These are phyloP conservation scores for Acrobasis repandana DNA, from an alignment of 2,888 invertebrate genomes.

Conservation along the genomic window DNA sequence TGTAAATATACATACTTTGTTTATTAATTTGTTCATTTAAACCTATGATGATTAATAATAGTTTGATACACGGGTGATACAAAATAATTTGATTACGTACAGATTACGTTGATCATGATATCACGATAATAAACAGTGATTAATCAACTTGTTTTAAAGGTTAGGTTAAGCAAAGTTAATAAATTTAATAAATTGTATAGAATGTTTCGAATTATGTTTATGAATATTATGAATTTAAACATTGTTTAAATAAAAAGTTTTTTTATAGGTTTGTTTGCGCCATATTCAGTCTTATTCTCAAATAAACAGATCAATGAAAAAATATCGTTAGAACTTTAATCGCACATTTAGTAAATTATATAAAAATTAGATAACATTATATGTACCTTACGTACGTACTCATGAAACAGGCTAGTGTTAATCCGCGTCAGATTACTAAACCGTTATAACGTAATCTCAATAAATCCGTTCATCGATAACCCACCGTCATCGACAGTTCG, in stretches of 20 bases:
- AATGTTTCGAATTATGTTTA: background rate
- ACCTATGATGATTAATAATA: too few species aligned
- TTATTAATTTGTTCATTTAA: too few species aligned
- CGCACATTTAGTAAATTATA: too few species aligned
- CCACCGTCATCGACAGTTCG: conserved; percentile 60
- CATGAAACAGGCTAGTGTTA: too few species aligned
- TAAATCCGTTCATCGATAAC: conserved; percentile 54
- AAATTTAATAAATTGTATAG: background rate
- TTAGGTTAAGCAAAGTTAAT: background rate
- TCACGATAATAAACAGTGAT: background rate
- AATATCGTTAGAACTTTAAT: too few species aligned
- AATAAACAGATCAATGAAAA: too few species aligned
- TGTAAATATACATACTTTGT: too few species aligned
- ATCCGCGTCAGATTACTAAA: too few species aligned
- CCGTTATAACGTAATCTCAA: background rate
- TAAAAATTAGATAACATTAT: too few species aligned
- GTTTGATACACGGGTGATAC: background rate
- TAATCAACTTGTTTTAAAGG: background rate
- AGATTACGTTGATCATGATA: background rate
- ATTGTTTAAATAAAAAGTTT: background rate
- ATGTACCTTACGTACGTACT: too few species aligned
- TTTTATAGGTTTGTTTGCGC: too few species aligned
- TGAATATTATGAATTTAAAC: background rate
- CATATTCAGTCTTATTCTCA: too few species aligned
- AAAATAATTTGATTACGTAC: background rate